Evolutionary conservation across 2,797 vertebrate species (phyloP).

Genomic region (Sebastes vulpes): DNA sequence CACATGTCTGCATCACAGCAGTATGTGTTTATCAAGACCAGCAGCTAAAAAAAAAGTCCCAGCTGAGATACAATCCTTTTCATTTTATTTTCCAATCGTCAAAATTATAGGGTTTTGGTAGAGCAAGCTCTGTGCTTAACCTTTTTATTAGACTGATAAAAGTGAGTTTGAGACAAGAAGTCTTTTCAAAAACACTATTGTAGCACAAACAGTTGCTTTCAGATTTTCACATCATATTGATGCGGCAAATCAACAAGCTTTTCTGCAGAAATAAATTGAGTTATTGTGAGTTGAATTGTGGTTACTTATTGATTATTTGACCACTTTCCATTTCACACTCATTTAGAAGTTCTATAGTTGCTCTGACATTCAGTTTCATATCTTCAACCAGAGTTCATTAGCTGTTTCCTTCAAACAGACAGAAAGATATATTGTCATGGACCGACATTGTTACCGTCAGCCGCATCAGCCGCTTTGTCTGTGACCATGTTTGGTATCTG

Average conservation of each 20-base stretch:
- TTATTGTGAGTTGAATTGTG: neutral
- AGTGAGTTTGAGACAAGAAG: neutral
- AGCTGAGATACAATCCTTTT: neutral
- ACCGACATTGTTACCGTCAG: constrained; percentile 40
- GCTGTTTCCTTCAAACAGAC: neutral
- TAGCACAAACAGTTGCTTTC: neutral
- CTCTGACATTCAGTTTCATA: neutral
- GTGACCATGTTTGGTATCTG: constrained; percentile 81
- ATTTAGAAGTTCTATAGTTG: neutral
- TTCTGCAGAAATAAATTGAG: neutral
- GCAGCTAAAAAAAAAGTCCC: neutral
- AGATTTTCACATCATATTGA: neutral
- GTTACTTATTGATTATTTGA: neutral
- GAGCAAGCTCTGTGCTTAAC: neutral
- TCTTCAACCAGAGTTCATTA: neutral
- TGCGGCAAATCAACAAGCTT: neutral
- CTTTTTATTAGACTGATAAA: neutral
- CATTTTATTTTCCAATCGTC: neutral
- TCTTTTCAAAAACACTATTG: neutral
- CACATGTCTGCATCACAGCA: neutral
- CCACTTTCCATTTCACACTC: neutral
- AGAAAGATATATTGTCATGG: constrained; percentile 22
- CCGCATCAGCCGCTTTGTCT: constrained; percentile 51
- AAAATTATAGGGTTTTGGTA: neutral
- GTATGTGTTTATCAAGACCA: neutral